Evolutionary conservation across 2,888 invertebrate species (phyloP).

Genomic region (Drosophila multiciliata): DNA sequence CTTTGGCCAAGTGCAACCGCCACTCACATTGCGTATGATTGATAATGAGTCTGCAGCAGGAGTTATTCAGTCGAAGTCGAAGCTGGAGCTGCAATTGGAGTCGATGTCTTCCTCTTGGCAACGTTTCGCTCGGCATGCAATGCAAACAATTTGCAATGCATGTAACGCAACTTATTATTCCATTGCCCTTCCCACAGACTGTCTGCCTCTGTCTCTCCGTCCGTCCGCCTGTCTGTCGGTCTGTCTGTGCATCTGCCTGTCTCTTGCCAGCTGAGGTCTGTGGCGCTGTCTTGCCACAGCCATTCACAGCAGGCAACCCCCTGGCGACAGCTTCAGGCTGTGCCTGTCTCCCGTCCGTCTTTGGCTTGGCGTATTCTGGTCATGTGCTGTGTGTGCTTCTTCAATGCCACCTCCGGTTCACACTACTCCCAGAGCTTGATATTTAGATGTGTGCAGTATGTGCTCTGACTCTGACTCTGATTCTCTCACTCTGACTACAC

Average conservation of each 20-base stretch:
- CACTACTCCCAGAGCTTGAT: conserved; percentile 20
- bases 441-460: conserved; percentile 29
- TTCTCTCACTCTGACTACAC: neutral
- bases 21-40: conserved; percentile 72
- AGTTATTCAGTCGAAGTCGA: neutral
- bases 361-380: conserved; percentile 46
- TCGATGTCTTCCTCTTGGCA: conserved; percentile 42
- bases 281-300: conserved; percentile 31
- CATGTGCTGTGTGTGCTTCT: conserved; percentile 42
- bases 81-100: neutral
- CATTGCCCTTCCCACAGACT: conserved; percentile 24
- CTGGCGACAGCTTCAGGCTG: conserved; percentile 26
- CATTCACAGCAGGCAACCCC: conserved; percentile 34
- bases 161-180: conserved; percentile 73
- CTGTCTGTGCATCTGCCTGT: conserved; percentile 7
- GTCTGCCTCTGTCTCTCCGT: neutral
- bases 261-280: conserved; percentile 32
- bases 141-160: conserved; percentile 62
- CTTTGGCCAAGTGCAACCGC: conserved; percentile 36
- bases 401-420: conserved; percentile 34
- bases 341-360: conserved; percentile 18
- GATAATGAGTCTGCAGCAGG: conserved; percentile 62
- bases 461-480: conserved; percentile 9
- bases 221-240: neutral
- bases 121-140: conserved; percentile 35